Conservation (phyloP, 1,140 invertebrate species). For the Caenorhabditis latens region DNA sequence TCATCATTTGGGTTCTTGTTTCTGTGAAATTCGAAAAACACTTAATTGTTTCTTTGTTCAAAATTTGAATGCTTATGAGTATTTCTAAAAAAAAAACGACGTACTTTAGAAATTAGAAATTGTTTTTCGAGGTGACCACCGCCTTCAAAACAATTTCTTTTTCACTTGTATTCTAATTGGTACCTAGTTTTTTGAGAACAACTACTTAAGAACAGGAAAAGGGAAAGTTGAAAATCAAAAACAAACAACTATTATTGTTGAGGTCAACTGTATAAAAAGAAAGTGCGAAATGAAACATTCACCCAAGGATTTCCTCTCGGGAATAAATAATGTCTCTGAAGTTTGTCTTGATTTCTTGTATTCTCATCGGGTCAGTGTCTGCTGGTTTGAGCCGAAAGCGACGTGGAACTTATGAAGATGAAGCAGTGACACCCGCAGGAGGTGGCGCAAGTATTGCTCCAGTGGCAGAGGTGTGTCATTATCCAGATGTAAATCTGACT, state of each 20-base stretch:
- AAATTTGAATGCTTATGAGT: no score
- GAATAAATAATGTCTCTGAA: background rate
- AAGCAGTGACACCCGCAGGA: constrained; percentile 19
- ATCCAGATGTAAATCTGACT: background rate
- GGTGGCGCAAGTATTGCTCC: constrained; percentile 28
- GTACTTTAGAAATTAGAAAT: background rate
- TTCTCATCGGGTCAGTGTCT: background rate
- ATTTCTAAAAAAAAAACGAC: background rate
- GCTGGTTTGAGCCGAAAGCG: constrained; percentile 37
- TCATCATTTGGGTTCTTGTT: no score
- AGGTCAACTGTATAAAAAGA: constrained; percentile 4
- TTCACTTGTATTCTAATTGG: background rate
- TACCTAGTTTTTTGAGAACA: background rate
- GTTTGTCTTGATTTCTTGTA: background rate
- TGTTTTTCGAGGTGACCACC: constrained; percentile 2
- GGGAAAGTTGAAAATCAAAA: background rate
- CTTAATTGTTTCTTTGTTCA: no score
- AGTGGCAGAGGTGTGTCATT: background rate
- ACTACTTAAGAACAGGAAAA: constrained; percentile 26
- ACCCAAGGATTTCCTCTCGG: background rate
- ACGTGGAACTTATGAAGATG: constrained; percentile 28
- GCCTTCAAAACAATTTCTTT: background rate
- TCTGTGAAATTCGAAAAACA: no score
- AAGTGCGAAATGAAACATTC: background rate
- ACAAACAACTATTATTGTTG: constrained; percentile 13